phyloP scores from a whole-genome alignment of 2,888 invertebrate genomes.

The Peribatodes rhomboidaria region DNA sequence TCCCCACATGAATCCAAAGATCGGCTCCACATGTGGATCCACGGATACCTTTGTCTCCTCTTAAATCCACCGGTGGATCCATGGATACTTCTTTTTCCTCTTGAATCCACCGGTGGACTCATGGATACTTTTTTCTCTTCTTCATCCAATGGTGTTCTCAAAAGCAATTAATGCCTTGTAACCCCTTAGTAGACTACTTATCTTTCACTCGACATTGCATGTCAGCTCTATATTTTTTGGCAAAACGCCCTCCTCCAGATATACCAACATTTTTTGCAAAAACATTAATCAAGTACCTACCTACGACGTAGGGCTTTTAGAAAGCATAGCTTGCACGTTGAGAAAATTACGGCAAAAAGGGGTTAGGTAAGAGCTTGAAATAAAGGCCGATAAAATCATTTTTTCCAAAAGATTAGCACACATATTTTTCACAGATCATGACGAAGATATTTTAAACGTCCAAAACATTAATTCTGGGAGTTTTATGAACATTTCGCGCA shows the following conservation, averaged over 20 bases:
- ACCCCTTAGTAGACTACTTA: background rate
- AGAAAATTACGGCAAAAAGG: slow-evolving; percentile 7
- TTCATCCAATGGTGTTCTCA: background rate
- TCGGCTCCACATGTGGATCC: too few species aligned
- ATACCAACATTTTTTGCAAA: slow-evolving; percentile 9
- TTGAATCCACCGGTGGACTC: too few species aligned
- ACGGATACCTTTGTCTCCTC: too few species aligned
- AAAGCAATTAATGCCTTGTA: background rate
- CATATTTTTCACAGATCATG: background rate
- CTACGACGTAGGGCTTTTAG: slow-evolving; percentile 24
- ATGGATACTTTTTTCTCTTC: too few species aligned
- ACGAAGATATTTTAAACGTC: background rate
- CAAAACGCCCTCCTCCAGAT: slow-evolving; percentile 17
- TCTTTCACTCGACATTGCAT: slow-evolving; percentile 6
- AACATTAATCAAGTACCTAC: slow-evolving; percentile 23
- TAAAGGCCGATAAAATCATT: slow-evolving; percentile 1
- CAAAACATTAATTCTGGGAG: background rate
- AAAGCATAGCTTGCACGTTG: slow-evolving; percentile 23
- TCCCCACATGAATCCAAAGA: too few species aligned
- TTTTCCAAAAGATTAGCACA: background rate
- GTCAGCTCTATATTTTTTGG: slow-evolving; percentile 18
- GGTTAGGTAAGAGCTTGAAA: slow-evolving; percentile 2
- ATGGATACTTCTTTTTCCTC: too few species aligned
- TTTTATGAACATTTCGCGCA: background rate
- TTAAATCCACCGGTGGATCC: too few species aligned